Evolutionary conservation across 23 tunicate genomes (phyloP), one percentile per base, ranked within the genome.

Genomic region (Phallusia fumigata): DNA sequence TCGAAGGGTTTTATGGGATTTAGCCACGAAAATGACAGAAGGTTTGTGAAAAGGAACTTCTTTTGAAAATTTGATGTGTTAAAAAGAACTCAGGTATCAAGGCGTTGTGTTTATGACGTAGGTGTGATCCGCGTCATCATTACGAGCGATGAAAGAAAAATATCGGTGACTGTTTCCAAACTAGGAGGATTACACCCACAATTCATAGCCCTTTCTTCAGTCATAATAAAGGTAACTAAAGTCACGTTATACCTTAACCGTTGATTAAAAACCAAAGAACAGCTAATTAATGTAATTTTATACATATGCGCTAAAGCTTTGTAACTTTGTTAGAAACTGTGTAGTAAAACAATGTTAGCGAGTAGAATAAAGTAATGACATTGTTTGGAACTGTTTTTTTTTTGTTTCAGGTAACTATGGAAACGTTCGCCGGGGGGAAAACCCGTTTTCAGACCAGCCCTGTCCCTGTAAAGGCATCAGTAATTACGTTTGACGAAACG

Each of bases 401-500:
- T 65, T 74, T 74, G 16, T 74, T 31, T 19, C 77, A 77, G 81
- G 58, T 77, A 30, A 31, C 81, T 10, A 30, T 77, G 58, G 36
- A 77, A 36, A 40, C 81, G 10, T 33, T 33, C 64, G 58, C 53
- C 21, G 36, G 58, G 19, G 36, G 58, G 1, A 77, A 77, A 30
- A 21, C 34, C 18, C 81, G 58, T 18, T 77, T 77, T 77, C 81
- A 34, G 58, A 77, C 81, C 19, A 44, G 64, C 24, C 33, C 81
- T 44, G 53, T 77, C 11, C 53, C 53, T 28, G 81, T 77, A 65
- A 77, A 65, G 81, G 33, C 81, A 77, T 47, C 53, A 8, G 31
- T 36, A 10, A 30, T 77, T n/a, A 36, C 58, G 33, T 77, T 77
- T 28, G 58, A 77, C 64, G 81, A 77, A 36, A 77, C 81, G 5